Evolutionary conservation across 2,888 invertebrate genomes (phyloP).

Genomic region (Notocelia uddmanniana): DNA sequence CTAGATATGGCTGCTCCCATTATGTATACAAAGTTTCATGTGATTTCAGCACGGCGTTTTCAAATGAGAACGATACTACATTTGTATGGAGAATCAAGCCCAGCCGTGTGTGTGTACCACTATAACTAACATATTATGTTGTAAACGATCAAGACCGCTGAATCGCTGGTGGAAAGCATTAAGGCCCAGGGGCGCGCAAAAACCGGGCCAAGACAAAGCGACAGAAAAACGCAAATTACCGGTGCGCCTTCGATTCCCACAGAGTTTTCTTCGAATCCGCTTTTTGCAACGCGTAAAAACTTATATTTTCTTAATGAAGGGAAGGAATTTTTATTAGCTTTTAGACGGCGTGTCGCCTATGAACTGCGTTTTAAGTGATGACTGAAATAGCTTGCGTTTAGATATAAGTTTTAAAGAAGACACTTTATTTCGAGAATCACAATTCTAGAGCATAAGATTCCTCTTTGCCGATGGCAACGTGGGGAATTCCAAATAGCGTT

Average conservation of each 20-base stretch:
- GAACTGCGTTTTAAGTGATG: not conserved
- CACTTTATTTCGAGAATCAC: no score
- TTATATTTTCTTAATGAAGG: slow-evolving; percentile 40
- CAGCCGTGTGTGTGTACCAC: no score
- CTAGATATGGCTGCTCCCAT: no score
- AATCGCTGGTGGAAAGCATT: slow-evolving; percentile 43
- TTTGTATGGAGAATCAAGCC: no score
- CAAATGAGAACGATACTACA: no score
- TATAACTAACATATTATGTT: no score
- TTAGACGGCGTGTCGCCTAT: slow-evolving; percentile 13
- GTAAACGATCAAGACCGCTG: slow-evolving; percentile 25
- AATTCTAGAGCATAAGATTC: no score
- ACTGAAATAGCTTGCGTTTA: not conserved
- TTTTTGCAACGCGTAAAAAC: slow-evolving; percentile 56
- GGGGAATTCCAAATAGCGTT: no score
- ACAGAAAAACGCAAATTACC: slow-evolving; percentile 81
- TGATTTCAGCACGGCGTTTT: no score
- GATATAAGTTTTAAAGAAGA: no score
- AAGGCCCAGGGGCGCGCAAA: slow-evolving; percentile 46
- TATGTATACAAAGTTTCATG: no score
- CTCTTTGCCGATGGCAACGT: no score
- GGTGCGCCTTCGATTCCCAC: slow-evolving; percentile 76
- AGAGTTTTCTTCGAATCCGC: slow-evolving; percentile 69
- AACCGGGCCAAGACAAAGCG: slow-evolving; percentile 72
- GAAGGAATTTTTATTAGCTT: slow-evolving; percentile 32